phyloP scores from a whole-genome alignment of 64 coral and sea anemone genomes.

The Platygyra sinensis region DNA sequence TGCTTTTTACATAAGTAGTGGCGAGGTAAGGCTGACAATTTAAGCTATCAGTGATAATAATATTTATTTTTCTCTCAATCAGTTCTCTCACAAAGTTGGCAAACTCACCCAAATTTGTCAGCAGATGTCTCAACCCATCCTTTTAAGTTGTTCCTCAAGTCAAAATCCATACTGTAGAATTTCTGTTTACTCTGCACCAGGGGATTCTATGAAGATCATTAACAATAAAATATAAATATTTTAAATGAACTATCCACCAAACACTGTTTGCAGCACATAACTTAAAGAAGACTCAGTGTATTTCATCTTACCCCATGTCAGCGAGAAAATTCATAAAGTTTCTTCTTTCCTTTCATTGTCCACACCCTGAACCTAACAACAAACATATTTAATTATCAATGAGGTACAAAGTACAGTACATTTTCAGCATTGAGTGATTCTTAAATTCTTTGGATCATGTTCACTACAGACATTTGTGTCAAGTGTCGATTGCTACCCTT shows the following conservation, averaged over 20 bases:
- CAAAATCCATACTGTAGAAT: conserved; percentile 89
- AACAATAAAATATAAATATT: not conserved
- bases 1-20: no score
- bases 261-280: not conserved
- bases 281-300: not conserved
- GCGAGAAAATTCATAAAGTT: conserved; percentile 90
- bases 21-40: no score
- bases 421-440: no score
- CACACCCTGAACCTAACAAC: conserved; percentile 89
- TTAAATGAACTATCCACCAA: not conserved
- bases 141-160: conserved; percentile 91
- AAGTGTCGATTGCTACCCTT: no score
- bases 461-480: no score
- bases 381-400: not conserved
- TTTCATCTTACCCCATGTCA: conserved; percentile 84
- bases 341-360: conserved; percentile 96
- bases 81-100: no score
- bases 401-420: no score
- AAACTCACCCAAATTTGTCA: conserved; percentile 91
- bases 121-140: conserved; percentile 77
- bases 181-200: conserved; percentile 87
- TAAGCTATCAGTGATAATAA: no score
- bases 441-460: no score
- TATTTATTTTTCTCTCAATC: no score
- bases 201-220: conserved; percentile 60